Evolutionary conservation across 2,797 vertebrate species (phyloP).

Genomic region (Syncerus caffer): DNA sequence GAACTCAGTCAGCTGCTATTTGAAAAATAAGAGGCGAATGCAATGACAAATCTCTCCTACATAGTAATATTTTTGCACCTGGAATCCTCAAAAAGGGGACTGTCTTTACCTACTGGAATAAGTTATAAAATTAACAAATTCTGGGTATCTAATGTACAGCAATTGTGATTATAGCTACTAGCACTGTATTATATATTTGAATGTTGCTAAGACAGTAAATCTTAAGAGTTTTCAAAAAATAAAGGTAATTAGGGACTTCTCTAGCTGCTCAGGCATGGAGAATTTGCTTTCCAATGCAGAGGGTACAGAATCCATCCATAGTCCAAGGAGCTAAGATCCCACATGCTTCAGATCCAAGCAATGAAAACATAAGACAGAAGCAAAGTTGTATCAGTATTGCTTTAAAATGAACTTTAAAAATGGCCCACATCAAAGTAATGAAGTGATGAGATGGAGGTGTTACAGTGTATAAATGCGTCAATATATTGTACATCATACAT

Average conservation of each 20-base stretch:
- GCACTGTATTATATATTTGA: background rate
- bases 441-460: background rate
- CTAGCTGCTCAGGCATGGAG: background rate
- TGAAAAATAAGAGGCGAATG: background rate
- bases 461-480: background rate
- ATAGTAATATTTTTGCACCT: background rate
- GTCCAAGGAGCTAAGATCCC: background rate
- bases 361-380: background rate
- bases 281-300: background rate
- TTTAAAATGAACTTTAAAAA: background rate
- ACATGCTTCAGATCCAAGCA: background rate
- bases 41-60: background rate
- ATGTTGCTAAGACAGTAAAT: background rate
- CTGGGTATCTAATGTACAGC: background rate
- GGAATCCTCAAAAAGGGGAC: background rate
- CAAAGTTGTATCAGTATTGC: background rate
- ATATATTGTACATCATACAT: background rate
- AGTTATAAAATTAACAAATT: background rate
- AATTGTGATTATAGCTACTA: background rate
- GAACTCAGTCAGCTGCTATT: background rate
- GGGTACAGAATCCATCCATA: background rate
- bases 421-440: background rate
- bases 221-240: background rate
- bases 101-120: background rate
- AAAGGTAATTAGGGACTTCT: background rate